Evolutionary conservation across 2,797 vertebrate genomes (phyloP), one percentile per base, ranked within the genome.

Genomic region (Geotrypetes seraphini): DNA sequence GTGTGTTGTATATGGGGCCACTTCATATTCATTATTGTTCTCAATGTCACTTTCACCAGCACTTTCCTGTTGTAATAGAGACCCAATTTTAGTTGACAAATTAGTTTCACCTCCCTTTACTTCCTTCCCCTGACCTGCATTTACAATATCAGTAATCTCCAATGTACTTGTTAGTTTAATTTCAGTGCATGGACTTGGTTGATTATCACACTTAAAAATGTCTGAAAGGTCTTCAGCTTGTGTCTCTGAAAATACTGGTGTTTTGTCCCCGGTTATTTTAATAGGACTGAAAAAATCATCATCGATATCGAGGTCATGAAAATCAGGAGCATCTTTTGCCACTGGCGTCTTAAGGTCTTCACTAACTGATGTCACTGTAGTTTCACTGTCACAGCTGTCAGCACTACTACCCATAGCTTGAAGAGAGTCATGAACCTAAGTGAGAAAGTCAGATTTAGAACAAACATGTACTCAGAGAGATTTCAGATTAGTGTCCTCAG

Each of bases 331-430:
- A 27, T 91, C 84, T 30, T 69, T 40, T 3, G 63, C 72, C 17
- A 73, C 20, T 0, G 78, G 85, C 2, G 86, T 90, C 53, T 60
- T 59, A 26, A 78, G 63, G 10, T 92, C 89, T 28, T 83, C 81
- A 4, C 78, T 81, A 16, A 87, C 76, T 0, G 89, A 91, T 0
- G 84, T 99, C 46, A 99, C 87, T 0, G 94, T 97, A 12, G 79
- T 96, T 69, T 97, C 93, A 9, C 96, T 97, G 73, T 99, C 94
- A 63, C 92, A 96, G 50, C 94, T 97, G 61, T 99, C 96, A 25
- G 88, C 87, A 17, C 96, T 97, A 31, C 83, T 86, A 37, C 83
- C 83, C 83, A 86, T 86, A 33, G 77, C 77, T 25, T 82, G 83
- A 66, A 84, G 52, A 16, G 78, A 55, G 19, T 90, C 90, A 27